Percentiles rank a stretch among this genome's conserved stretches.
Conservation (phyloP, 2,888 invertebrate genomes). For the Lasioglossum pauxillum region DNA sequence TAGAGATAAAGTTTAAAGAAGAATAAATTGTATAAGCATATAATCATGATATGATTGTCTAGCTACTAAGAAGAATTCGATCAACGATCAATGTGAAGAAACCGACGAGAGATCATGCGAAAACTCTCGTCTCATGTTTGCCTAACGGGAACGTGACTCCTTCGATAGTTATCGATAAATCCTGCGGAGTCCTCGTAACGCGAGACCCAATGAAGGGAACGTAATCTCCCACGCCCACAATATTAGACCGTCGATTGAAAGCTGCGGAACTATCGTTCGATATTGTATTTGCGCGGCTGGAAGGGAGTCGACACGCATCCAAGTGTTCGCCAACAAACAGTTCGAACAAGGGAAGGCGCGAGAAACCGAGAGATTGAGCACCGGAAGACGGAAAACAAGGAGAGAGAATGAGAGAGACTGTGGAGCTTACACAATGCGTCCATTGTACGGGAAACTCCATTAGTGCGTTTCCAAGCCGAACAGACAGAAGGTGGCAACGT, state of each 20-base stretch:
- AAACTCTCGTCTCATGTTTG: not conserved
- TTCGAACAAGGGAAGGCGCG: conserved; percentile 21
- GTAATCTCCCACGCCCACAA: conserved; percentile 18
- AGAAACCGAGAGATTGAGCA: conserved; percentile 15
- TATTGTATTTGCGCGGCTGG: conserved; percentile 65
- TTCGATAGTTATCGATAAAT: not conserved
- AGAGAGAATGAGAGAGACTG: not conserved
- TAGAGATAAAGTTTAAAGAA: not conserved
- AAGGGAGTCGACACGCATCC: conserved; percentile 36
- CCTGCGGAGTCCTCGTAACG: not conserved
- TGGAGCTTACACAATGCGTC: conserved; percentile 59
- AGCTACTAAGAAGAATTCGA: not conserved
- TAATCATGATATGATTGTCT: not conserved
- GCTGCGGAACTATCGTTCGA: conserved; percentile 54
- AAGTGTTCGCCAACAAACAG: conserved; percentile 45
- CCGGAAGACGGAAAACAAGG: conserved; percentile 13
- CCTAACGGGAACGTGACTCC: not conserved
- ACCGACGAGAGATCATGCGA: not conserved
- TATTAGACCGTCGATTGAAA: conserved; percentile 41
- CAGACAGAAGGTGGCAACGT: conserved; percentile 17
- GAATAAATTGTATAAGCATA: not conserved
- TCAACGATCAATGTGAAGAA: not conserved
- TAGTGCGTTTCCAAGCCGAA: conserved; percentile 49
- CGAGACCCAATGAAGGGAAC: not conserved
- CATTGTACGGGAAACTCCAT: conserved; percentile 71